Conservation (phyloP, 1,140 invertebrate species). For the Prorops nasuta region DNA sequence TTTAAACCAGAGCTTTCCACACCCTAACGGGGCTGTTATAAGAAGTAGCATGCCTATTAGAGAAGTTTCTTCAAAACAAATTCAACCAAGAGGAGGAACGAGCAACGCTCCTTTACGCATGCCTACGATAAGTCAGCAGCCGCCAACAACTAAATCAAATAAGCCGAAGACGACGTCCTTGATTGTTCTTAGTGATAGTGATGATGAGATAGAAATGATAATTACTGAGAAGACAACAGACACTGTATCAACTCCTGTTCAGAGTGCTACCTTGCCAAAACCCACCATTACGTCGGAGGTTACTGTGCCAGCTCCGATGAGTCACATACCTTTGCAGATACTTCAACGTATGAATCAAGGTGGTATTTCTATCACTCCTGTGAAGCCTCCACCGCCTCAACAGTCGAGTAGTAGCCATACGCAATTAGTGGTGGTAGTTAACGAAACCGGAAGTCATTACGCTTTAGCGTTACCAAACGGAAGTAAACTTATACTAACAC, state of each 20-base stretch:
- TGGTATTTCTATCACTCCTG: conserved; percentile 49
- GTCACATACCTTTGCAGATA: conserved; percentile 38
- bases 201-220: conserved; percentile 54
- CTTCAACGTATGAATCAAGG: conserved; percentile 48
- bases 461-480: conserved; percentile 49
- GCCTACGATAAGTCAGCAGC: not conserved
- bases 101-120: not conserved
- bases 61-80: not conserved
- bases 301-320: conserved; percentile 18
- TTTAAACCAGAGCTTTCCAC: conserved; percentile 16
- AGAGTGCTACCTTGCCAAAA: conserved; percentile 18
- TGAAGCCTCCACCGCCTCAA: conserved; percentile 31
- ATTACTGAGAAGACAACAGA: conserved; percentile 37
- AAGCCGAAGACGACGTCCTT: conserved; percentile 40
- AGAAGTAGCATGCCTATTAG: conserved; percentile 16
- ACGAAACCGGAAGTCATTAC: conserved; percentile 53
- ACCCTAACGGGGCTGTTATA: conserved; percentile 29
- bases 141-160: not conserved
- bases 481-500: conserved; percentile 50
- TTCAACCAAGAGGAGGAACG: not conserved
- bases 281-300: conserved; percentile 26
- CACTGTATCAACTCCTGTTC: no score
- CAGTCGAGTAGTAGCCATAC: conserved; percentile 20
- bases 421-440: conserved; percentile 51
- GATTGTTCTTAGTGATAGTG: conserved; percentile 50